Conservation (phyloP, 1,140 invertebrate genomes). For the Yoshiicerus persimilis region DNA sequence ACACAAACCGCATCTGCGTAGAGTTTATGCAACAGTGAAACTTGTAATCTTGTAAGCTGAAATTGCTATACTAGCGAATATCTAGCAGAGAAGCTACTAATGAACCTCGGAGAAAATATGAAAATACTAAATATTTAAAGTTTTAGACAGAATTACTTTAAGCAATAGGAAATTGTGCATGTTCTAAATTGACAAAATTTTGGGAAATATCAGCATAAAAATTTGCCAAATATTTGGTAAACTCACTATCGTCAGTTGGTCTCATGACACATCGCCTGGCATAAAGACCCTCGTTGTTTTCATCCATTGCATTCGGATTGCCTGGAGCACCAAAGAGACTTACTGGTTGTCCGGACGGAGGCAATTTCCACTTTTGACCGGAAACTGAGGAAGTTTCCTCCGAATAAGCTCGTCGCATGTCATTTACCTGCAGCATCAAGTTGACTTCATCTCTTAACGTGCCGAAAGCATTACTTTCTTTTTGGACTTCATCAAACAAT, state of each 20-base stretch:
- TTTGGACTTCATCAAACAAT: conserved; percentile 67
- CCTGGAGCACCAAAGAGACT: conserved; percentile 59
- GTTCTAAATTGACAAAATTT: too few relatives aligned
- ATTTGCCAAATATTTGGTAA: background rate
- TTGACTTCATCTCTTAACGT: conserved; percentile 65
- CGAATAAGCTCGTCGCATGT: conserved; percentile 61
- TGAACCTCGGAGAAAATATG: too few relatives aligned
- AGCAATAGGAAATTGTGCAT: too few relatives aligned
- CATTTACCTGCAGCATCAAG: conserved; percentile 68
- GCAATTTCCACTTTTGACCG: conserved; percentile 70
- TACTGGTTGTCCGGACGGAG: conserved; percentile 67
- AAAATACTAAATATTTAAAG: too few relatives aligned
- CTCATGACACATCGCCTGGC: conserved; percentile 58
- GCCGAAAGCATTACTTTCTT: conserved; percentile 59
- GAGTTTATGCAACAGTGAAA: too few relatives aligned
- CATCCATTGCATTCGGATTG: conserved; percentile 56
- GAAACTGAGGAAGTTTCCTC: conserved; percentile 60
- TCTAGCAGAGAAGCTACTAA: too few relatives aligned
- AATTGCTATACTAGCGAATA: too few relatives aligned
- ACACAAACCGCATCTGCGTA: too few relatives aligned
- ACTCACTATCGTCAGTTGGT: conserved; percentile 68
- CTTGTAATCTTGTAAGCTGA: too few relatives aligned
- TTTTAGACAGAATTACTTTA: too few relatives aligned
- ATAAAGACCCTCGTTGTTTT: conserved; percentile 52
- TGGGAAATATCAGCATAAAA: too few relatives aligned